phyloP scores from a whole-genome alignment of 2,113 vertebrate genomes.

The Dasyornis broadbenti region DNA sequence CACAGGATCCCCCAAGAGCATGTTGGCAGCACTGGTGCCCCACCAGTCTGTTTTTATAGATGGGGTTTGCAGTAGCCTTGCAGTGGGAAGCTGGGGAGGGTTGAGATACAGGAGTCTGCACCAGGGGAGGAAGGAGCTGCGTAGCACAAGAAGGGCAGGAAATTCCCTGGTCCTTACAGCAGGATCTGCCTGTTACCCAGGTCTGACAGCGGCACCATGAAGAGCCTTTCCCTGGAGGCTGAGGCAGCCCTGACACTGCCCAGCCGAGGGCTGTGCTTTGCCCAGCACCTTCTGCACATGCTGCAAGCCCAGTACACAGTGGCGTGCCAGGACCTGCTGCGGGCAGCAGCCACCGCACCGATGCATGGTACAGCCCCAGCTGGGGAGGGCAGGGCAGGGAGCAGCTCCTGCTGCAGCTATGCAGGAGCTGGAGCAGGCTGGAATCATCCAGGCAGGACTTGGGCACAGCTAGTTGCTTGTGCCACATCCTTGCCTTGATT shows the following conservation, averaged over 20 bases:
- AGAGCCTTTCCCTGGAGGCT: background rate
- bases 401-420: background rate
- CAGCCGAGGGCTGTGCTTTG: slow-evolving; percentile 25
- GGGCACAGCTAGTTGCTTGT: background rate
- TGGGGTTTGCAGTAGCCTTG: background rate
- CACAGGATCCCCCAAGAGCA: rapidly evolving
- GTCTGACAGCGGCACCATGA: slow-evolving; percentile 35
- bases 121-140: rapidly evolving
- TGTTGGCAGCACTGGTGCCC: background rate
- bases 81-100: background rate
- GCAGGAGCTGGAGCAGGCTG: background rate
- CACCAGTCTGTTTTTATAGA: background rate
- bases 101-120: background rate
- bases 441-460: background rate
- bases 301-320: slow-evolving; percentile 74
- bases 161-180: background rate
- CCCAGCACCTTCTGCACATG: slow-evolving; percentile 69
- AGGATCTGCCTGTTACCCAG: slow-evolving; percentile 25
- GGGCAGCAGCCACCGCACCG: slow-evolving; percentile 73
- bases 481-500: background rate
- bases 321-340: slow-evolving; percentile 76
- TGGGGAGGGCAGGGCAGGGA: background rate
- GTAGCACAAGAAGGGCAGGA: rapidly evolving
- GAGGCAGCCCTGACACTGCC: background rate
- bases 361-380: slow-evolving; percentile 71